Base-by-base conservation (phyloP, 37 sponge, comb jelly and placozoan genomes). In the Crambe crambe region DNA sequence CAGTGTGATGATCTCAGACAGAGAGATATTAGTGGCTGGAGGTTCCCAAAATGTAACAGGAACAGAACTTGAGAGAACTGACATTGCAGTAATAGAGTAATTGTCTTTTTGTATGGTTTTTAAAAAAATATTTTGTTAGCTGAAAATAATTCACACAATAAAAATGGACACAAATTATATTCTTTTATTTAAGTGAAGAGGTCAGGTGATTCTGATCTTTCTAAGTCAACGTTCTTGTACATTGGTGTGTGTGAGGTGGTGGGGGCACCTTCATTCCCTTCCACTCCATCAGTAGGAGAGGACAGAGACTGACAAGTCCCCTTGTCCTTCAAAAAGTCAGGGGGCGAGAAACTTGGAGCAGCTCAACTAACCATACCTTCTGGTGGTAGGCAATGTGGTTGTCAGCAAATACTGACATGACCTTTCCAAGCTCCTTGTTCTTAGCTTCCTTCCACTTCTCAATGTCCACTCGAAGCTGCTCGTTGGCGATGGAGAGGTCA, bases 391-490 rank as follows among this genome's bases (percentile, higher is more conserved):
- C 29, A 40, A 82, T 63, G 54, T 93, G 83, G 43, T 78, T 64
- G 56, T 77, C 83, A 0, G 90, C 66, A 42, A 72, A 40, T 18
- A 81, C 63, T 30, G 31, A 54, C 79, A 93, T 72, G 20, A 93
- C 43, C 20, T 38, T 39, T 1, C 58, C 58, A 58, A 89, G 17
- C 21, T 86, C 86, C 37, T 37, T 64, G 54, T 85, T 56, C 61
- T 89, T 93, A 39, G 82, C 67, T 17, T 78, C 86, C 40, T 60
- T 38, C 94, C 94, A 93, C 39, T 85, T 88, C 42, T 93, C 94
- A 6, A 89, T 56, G 71, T 93, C 94, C 58, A 89, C 90, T 35
- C 86, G 71, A 36, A 93, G 60, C 70, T 77, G 70, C 73, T 77
- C 83, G 27, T 89, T 93, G 70, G 90, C 85, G 26, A 43, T 34